Percentiles rank a stretch among this genome's conserved stretches.
Evolutionary conservation across 2,797 vertebrate species (phyloP).

Genomic region (Argentina silus): DNA sequence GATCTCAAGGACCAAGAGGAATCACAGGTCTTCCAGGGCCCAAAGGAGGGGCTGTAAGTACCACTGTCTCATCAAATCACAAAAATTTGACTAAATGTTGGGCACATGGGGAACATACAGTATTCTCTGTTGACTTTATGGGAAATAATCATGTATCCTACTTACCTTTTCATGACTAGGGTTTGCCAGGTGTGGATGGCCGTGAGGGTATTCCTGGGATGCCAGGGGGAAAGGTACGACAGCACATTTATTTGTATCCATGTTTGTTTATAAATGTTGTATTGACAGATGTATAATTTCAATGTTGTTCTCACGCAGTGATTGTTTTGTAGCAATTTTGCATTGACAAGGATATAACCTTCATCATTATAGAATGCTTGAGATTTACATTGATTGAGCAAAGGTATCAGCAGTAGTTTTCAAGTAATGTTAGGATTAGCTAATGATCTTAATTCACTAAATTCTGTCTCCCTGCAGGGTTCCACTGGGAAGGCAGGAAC

Average conservation of each 20-base stretch:
- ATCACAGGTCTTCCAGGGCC: slow-evolving; percentile 93
- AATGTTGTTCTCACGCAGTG: background rate
- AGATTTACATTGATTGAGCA: background rate
- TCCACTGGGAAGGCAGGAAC: slow-evolving; percentile 85
- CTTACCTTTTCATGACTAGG: slow-evolving; percentile 72
- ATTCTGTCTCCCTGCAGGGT: slow-evolving; percentile 80
- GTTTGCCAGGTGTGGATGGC: slow-evolving; percentile 90
- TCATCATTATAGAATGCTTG: background rate
- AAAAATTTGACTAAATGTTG: slow-evolving; percentile 1
- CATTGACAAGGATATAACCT: background rate
- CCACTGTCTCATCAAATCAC: background rate
- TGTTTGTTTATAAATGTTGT: background rate
- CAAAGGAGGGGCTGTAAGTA: slow-evolving; percentile 91
- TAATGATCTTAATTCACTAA: background rate
- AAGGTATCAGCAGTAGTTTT: slow-evolving; percentile 1
- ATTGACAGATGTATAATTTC: no score
- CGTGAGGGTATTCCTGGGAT: slow-evolving; percentile 96
- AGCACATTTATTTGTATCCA: background rate
- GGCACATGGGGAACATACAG: background rate
- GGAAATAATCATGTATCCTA: background rate
- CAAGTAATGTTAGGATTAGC: background rate
- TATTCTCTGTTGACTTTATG: background rate
- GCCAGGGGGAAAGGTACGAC: slow-evolving; percentile 90
- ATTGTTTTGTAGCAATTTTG: background rate
- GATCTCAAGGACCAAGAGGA: slow-evolving; percentile 86